phyloP scores from a whole-genome alignment of 2,888 invertebrate genomes.

The Mystacides longicornis region DNA sequence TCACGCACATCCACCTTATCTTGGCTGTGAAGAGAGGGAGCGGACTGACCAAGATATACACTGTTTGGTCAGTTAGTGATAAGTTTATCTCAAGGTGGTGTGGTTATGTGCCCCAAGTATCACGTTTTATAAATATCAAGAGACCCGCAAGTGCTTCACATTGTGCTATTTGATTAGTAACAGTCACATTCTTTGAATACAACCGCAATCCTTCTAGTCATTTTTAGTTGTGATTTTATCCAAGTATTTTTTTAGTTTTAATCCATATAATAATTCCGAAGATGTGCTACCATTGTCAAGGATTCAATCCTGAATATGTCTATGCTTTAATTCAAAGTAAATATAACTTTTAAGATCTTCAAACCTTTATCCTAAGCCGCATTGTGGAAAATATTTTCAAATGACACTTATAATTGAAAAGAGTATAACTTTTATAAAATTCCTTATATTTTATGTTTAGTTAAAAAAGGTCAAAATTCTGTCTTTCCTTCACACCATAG shows the following conservation, averaged over 20 bases:
- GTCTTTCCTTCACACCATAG: too few species aligned
- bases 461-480: too few species aligned
- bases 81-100: neutral
- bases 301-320: slow-evolving; percentile 14
- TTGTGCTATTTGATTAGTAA: neutral
- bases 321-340: slow-evolving; percentile 15
- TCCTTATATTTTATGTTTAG: too few species aligned
- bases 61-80: neutral
- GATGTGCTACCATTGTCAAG: slow-evolving; percentile 18
- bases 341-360: slow-evolving; percentile 5
- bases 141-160: neutral
- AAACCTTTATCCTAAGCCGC: too few species aligned
- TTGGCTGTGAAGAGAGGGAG: neutral
- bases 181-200: neutral
- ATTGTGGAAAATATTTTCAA: too few species aligned
- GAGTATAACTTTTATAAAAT: too few species aligned
- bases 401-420: too few species aligned
- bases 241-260: neutral
- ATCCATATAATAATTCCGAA: neutral
- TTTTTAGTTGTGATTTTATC: neutral
- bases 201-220: neutral
- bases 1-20: neutral
- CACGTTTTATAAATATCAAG: neutral
- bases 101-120: neutral
- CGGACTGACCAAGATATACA: neutral